phyloP scores from a whole-genome alignment of 2,113 vertebrate genomes.

The Pomatorhinus ruficollis region DNA sequence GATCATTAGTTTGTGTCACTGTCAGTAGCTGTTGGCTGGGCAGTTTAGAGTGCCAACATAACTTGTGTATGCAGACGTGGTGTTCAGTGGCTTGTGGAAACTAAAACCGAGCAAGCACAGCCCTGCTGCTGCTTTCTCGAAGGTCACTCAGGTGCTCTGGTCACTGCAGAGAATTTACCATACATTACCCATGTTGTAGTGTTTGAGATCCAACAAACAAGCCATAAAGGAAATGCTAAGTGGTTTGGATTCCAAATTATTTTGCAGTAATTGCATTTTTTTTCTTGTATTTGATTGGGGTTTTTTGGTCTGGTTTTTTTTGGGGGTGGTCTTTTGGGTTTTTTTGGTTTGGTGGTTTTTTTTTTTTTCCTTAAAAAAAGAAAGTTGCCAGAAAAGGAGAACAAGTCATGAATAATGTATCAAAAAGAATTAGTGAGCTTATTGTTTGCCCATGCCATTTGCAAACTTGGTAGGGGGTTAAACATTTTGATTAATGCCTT shows the following conservation, averaged over 20 bases:
- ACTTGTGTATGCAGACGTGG: neutral
- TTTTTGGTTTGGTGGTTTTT: neutral
- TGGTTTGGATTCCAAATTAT: neutral
- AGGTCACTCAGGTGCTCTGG: neutral
- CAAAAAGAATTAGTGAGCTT: conserved; percentile 62
- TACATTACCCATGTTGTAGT: fast-evolving
- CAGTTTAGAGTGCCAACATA: neutral
- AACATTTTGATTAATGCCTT: conserved; percentile 65
- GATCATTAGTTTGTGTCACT: neutral
- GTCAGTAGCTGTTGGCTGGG: neutral
- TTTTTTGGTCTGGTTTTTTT: neutral
- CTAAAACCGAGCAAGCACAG: neutral
- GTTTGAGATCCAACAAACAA: neutral
- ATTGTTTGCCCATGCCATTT: conserved; percentile 24
- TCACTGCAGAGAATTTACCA: neutral
- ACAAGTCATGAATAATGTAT: conserved; percentile 55
- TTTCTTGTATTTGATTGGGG: neutral
- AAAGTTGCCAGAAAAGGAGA: conserved; percentile 24
- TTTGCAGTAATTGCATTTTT: neutral
- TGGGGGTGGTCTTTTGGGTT: too few relatives aligned
- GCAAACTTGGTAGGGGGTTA: conserved; percentile 58
- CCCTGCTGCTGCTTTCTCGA: neutral
- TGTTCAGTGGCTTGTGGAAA: neutral
- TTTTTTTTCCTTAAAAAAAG: neutral
- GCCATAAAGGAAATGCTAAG: neutral